Base-by-base conservation (phyloP, 1,140 invertebrate species). In the Xylocopa sonorina region DNA sequence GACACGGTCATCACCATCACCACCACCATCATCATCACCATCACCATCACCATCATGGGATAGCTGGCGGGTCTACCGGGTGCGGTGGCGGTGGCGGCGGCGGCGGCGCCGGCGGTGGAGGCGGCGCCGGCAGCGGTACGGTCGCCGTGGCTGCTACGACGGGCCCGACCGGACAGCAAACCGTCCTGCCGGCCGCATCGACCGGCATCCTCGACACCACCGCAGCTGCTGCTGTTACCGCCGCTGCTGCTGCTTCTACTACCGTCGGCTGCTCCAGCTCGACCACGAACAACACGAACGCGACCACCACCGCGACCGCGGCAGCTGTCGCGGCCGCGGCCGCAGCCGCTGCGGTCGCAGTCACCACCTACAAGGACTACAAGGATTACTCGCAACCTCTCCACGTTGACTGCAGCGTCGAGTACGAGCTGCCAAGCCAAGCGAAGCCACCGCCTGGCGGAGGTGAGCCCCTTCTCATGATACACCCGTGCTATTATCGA, bases 401-500 rank as follows among this genome's bases (percentile, higher is more conserved):
- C 89, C 96, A 96, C 93, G 96, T 97, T 82, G 96, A 97, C 91
- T 97, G 96, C 93, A 97, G 96, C 93, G 96, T 97, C 75, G 96
- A 97, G 92, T 97, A 97, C 93, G 96, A 97, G 92, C 93, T 97
- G 87, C 96, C 96, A 73, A 96, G 96, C 87, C 95, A 96, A 90
- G 96, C 96, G 43, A 96, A 96, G 90, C 96, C 96, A 75, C 96
- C 96, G 78, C 95, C 95, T 83, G 96, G 96, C 41, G 95, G 95
- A 79, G 94, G 95, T 73, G 96, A 96, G 89, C 96, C 96, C 32
- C 93, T 97, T 83, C 94, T 97, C 66, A 97, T 97, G 96, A 97
- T 97, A 89, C 96, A 97, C 93, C 96, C 96, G n/a, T 97, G 96
- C 86, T 96, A 96, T 91, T 97, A 97, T 93, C 93, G 96, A 75